A percentile compares a stretch with the other conserved stretches of the same genome.
Conservation (phyloP, 2,797 vertebrate genomes). For the Lepidocolaptes lacrymiger region DNA sequence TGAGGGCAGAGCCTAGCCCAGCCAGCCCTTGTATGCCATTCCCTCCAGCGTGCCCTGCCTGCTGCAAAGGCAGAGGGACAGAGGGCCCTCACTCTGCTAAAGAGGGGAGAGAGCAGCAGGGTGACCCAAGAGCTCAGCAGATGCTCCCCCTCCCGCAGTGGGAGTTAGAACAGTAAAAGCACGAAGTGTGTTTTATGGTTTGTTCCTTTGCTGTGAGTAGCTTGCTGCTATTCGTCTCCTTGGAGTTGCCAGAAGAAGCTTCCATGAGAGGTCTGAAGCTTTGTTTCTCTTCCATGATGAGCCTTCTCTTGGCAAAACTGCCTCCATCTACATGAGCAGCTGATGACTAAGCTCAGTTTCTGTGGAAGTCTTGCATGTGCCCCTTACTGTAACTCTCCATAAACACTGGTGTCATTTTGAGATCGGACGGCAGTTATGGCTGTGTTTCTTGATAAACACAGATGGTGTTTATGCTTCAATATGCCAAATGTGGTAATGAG, state of each 20-base stretch:
- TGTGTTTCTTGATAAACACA: slow-evolving; percentile 56
- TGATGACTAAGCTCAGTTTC: slow-evolving; percentile 26
- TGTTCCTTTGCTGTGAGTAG: neutral
- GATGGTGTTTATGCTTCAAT: slow-evolving; percentile 63
- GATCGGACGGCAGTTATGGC: neutral
- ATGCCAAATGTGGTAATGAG: slow-evolving; percentile 61
- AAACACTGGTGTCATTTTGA: slow-evolving; percentile 50
- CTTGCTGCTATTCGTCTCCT: neutral
- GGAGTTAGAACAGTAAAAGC: neutral
- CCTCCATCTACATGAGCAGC: neutral
- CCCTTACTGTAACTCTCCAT: slow-evolving; percentile 36
- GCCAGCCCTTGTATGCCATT: fast-evolving
- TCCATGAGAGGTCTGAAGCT: neutral
- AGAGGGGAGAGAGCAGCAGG: fast-evolving
- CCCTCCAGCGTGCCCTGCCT: neutral
- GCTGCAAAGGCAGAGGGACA: neutral
- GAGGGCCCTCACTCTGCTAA: neutral
- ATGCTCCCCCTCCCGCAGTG: fast-evolving
- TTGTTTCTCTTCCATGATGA: neutral
- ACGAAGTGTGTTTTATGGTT: neutral
- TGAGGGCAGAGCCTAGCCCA: neutral
- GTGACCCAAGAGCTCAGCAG: neutral
- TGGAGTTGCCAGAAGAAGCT: neutral
- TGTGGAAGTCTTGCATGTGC: neutral
- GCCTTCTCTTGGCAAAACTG: slow-evolving; percentile 29